Percentiles rank a stretch among this genome's conserved stretches.
phyloP scores from a whole-genome alignment of 2,888 invertebrate genomes.

The Biston stratarius region DNA sequence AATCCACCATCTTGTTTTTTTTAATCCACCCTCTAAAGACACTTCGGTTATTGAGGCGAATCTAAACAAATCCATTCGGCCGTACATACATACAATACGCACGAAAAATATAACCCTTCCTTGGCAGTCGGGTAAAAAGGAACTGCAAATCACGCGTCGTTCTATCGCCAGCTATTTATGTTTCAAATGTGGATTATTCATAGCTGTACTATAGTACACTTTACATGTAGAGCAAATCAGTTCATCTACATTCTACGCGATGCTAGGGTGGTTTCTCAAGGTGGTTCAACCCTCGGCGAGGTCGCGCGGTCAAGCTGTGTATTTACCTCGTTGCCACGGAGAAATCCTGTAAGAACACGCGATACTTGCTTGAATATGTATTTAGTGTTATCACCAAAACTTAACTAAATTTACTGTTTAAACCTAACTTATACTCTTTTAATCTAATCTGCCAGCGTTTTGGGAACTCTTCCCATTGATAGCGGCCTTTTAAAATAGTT shows the following conservation, averaged over 20 bases:
- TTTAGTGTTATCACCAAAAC: neutral
- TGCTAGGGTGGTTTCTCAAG: slow-evolving; percentile 39
- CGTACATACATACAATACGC: too few species aligned
- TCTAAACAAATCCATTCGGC: too few species aligned
- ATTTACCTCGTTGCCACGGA: slow-evolving; percentile 43
- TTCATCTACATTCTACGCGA: slow-evolving; percentile 6
- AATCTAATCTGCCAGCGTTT: too few species aligned
- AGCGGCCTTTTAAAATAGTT: too few species aligned
- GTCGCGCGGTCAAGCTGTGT: slow-evolving; percentile 61
- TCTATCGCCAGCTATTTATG: neutral
- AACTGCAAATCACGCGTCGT: too few species aligned
- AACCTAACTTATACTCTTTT: too few species aligned
- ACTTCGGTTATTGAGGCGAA: too few species aligned
- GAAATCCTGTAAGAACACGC: slow-evolving; percentile 36
- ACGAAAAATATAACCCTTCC: too few species aligned
- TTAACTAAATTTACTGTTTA: slow-evolving; percentile 6
- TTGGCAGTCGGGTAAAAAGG: too few species aligned
- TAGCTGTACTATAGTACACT: neutral
- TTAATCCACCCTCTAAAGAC: too few species aligned
- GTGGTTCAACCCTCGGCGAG: slow-evolving; percentile 56
- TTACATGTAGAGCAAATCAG: slow-evolving; percentile 11
- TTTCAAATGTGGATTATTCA: neutral
- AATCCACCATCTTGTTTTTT: too few species aligned
- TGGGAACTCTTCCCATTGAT: too few species aligned
- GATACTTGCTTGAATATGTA: slow-evolving; percentile 19